Conservation (phyloP, 2,113 vertebrate genomes). For the Rhineura floridana region DNA sequence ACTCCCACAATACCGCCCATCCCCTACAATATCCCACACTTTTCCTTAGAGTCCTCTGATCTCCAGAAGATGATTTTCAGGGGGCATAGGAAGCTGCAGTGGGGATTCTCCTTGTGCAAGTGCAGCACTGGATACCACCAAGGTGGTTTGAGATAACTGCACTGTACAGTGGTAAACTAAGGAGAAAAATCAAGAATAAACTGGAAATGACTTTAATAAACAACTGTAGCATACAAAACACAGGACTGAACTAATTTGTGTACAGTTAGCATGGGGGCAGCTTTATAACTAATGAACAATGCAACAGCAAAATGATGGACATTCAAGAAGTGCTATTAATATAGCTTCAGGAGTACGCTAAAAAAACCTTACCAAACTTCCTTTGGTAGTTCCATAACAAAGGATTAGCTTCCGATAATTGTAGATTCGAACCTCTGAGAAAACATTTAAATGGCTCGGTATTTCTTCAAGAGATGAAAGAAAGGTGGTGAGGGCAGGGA, state of each 20-base stretch:
- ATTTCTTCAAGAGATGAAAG: constrained; percentile 81
- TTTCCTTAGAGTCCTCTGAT: background rate
- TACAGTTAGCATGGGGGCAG: background rate
- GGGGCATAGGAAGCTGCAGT: background rate
- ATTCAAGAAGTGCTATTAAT: background rate
- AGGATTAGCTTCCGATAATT: constrained; percentile 97
- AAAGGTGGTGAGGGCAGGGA: constrained; percentile 20
- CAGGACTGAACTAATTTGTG: background rate
- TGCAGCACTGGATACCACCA: background rate
- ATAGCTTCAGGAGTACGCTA: constrained; percentile 10
- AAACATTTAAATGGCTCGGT: constrained; percentile 90
- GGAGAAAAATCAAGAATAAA: background rate
- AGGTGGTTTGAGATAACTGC: background rate
- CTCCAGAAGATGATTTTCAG: background rate
- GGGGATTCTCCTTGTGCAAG: background rate
- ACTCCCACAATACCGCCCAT: background rate
- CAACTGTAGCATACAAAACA: background rate
- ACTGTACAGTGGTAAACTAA: background rate
- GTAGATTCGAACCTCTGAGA: constrained; percentile 96
- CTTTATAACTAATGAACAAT: background rate
- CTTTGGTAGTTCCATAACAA: constrained; percentile 95
- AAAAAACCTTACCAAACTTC: constrained; percentile 88
- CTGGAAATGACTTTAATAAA: background rate
- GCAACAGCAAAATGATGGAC: background rate
- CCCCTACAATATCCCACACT: background rate